Evolutionary conservation across 2,888 invertebrate species (phyloP), one percentile per base, ranked within the genome.

Genomic region (Chouioia cunea): DNA sequence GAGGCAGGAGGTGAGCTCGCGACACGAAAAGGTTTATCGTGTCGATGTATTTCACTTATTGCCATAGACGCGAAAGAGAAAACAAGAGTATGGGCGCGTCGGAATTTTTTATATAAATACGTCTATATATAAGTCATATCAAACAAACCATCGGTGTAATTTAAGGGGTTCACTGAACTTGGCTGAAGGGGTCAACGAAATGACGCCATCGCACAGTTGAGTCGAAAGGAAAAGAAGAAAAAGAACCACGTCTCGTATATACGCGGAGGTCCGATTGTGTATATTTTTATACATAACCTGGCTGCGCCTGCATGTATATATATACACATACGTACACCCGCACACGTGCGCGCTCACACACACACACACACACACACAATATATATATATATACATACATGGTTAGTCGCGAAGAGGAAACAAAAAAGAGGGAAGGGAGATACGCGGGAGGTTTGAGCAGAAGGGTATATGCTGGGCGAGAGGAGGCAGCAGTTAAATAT

Each of bases 401-500:
- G n/a, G 47, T 16, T 6, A 44, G 27, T 43, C 16, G 27, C 20
- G 44, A 22, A 54, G 53, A 67, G 23, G 50, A 62, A n/a, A 59
- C 52, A 36, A 46, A 50, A 20, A 52, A 23, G 50, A 23, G 27
- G 18, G 56, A 20, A 53, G 36, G 56, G 20, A 53, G 54, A 22
- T 22, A 43, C 14, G 36, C 36, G 6, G 27, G 27, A 27, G 27
- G 27, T 6, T 27, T 6, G 27, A 27, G 27, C 27, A 27, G 58
- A 27, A 44, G 50, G 27, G 59, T 22, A 57, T 48, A 44, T 57
- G 64, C 46, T n/a, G n/a, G 59, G 47, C 56, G 53, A 36, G 60
- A 56, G 71, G 56, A 27, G 66, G 68, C 20, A 22, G 71, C 46
- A 63, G 68, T 67, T 71, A 73, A 73, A 75, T 73, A 73, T 73